Evolutionary conservation across 2,113 vertebrate genomes (phyloP).

Genomic region (Corythornis vintsioides): DNA sequence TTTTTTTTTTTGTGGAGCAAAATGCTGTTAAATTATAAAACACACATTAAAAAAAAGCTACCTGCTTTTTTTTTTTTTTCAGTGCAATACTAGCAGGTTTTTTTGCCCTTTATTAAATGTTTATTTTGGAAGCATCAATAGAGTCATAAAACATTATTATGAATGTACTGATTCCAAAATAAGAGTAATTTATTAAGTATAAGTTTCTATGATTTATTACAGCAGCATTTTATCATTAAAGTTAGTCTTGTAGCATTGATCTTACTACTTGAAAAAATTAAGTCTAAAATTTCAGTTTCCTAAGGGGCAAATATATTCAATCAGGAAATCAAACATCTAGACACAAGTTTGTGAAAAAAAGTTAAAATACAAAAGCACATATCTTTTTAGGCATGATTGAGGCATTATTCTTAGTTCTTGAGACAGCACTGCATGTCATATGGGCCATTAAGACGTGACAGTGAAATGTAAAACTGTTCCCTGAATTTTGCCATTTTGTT

Average conservation of each 20-base stretch:
- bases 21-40: neutral
- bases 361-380: neutral
- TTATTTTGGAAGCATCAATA: neutral
- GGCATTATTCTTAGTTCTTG: neutral
- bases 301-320: neutral
- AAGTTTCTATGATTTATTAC: neutral
- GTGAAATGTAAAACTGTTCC: neutral
- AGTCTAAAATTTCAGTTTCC: neutral
- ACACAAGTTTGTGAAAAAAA: neutral
- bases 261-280: neutral
- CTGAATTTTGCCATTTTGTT: neutral
- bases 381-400: neutral
- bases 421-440: neutral
- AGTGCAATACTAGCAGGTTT: neutral
- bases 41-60: neutral
- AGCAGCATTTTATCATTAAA: neutral
- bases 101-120: neutral
- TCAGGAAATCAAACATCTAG: constrained; percentile 15
- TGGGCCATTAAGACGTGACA: neutral
- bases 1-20: neutral
- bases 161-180: neutral
- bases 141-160: neutral
- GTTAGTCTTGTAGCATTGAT: neutral
- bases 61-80: neutral
- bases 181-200: neutral